A percentile compares a stretch with the other conserved stretches of the same genome.
Conservation (phyloP, 2,888 invertebrate species). For the Andrena hattorfiana region DNA sequence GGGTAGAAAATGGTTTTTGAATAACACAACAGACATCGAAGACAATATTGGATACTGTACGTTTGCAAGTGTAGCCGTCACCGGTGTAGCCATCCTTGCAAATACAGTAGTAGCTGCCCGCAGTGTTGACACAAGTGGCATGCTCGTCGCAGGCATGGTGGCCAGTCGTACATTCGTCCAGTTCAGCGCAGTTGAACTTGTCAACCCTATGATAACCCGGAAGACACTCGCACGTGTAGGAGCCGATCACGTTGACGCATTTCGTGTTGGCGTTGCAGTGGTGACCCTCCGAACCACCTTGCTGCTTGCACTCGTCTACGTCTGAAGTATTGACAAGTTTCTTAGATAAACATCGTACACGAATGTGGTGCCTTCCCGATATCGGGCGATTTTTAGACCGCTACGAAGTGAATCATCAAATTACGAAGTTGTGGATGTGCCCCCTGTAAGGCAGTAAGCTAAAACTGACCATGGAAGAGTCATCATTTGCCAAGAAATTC, state of each 20-base stretch:
- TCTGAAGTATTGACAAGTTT: constrained; percentile 86
- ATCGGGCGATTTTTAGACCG: not conserved
- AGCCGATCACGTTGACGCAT: constrained; percentile 93
- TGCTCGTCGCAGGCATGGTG: constrained; percentile 91
- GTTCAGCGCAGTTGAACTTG: constrained; percentile 92
- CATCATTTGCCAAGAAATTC: not conserved
- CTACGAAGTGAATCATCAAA: not conserved
- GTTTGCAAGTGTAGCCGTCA: constrained; percentile 92
- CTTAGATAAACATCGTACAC: not conserved
- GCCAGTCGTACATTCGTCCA: constrained; percentile 91
- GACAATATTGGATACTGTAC: constrained; percentile 79
- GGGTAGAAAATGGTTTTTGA: not conserved
- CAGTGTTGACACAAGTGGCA: constrained; percentile 93
- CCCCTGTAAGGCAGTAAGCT: not conserved
- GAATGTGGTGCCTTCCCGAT: not conserved
- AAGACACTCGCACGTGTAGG: constrained; percentile 94
- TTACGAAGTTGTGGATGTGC: not conserved
- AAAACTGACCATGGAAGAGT: not conserved
- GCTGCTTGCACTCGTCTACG: constrained; percentile 93
- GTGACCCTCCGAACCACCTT: constrained; percentile 92
- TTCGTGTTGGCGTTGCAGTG: constrained; percentile 94
- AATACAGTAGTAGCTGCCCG: constrained; percentile 92
- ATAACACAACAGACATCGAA: not conserved
- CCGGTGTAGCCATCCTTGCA: constrained; percentile 91
- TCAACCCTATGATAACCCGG: constrained; percentile 91